Percentiles rank a stretch among this genome's conserved stretches.
Conservation (phyloP, 2,888 invertebrate species). For the Microdon myrmicae region DNA sequence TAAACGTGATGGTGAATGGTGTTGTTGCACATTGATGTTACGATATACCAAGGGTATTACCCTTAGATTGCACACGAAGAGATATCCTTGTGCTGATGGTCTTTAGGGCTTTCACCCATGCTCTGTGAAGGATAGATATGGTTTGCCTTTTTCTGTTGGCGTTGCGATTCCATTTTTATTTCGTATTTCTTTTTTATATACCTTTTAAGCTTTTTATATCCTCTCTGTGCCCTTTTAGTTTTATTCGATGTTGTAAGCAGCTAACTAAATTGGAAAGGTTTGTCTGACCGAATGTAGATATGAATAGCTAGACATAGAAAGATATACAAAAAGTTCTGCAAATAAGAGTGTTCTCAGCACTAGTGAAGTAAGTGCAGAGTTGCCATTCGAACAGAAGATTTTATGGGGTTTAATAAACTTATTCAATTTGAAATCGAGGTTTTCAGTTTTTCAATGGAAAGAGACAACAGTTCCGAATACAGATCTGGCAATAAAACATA, state of each 20-base stretch:
- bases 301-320: slow-evolving; percentile 5
- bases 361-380: no score
- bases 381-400: no score
- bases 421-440: neutral
- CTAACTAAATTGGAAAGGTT: slow-evolving; percentile 38
- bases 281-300: slow-evolving; percentile 19
- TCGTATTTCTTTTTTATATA: slow-evolving; percentile 5
- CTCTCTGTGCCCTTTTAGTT: slow-evolving; percentile 4
- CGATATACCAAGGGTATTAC: slow-evolving; percentile 28
- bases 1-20: slow-evolving; percentile 17
- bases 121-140: slow-evolving; percentile 7
- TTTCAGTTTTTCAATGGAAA: no score
- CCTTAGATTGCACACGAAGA: slow-evolving; percentile 1
- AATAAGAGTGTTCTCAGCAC: slow-evolving; percentile 4
- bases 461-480: no score
- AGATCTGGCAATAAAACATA: no score
- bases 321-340: slow-evolving; percentile 20
- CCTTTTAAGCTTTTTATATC: neutral
- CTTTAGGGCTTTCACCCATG: slow-evolving; percentile 1
- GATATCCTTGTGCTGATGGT: slow-evolving; percentile 10
- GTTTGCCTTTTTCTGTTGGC: slow-evolving; percentile 19
- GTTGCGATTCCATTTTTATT: no score
- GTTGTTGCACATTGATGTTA: slow-evolving; percentile 18
- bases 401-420: no score
- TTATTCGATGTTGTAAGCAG: slow-evolving; percentile 17